Evolutionary conservation across 2,797 vertebrate species (phyloP).

Genomic region (Smutsia temminckii): DNA sequence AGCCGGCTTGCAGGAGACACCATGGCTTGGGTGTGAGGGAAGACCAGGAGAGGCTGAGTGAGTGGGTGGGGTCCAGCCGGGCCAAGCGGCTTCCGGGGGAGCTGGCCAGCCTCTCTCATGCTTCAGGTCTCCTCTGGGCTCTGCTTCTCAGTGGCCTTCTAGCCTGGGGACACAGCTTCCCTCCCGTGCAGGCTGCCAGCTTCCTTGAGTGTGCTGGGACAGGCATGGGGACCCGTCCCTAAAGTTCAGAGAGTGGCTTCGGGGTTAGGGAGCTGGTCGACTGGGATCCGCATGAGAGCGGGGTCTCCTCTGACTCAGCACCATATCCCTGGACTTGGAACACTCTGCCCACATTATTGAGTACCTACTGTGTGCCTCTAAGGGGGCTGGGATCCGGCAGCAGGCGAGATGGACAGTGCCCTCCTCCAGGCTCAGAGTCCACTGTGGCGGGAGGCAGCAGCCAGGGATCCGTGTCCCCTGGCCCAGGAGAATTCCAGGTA

Average conservation of each 20-base stretch:
- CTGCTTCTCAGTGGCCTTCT: not conserved
- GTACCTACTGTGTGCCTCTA: not conserved
- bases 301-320: not conserved
- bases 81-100: fast-evolving
- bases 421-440: not conserved
- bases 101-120: fast-evolving
- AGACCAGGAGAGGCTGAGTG: not conserved
- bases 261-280: not conserved
- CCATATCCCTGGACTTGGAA: not conserved
- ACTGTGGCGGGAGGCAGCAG: not conserved
- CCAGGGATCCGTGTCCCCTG: not conserved
- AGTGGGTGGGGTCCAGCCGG: not conserved
- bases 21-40: not conserved
- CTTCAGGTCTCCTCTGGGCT: not conserved
- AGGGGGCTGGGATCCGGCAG: not conserved
- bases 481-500: not conserved
- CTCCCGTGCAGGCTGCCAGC: not conserved
- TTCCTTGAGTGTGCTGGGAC: not conserved
- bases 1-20: not conserved
- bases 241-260: not conserved
- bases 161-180: not conserved
- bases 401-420: not conserved
- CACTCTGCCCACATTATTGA: not conserved
- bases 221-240: not conserved
- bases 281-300: not conserved